Base-by-base conservation (phyloP, 2,797 vertebrate species). In the Dendrocincla fuliginosa region DNA sequence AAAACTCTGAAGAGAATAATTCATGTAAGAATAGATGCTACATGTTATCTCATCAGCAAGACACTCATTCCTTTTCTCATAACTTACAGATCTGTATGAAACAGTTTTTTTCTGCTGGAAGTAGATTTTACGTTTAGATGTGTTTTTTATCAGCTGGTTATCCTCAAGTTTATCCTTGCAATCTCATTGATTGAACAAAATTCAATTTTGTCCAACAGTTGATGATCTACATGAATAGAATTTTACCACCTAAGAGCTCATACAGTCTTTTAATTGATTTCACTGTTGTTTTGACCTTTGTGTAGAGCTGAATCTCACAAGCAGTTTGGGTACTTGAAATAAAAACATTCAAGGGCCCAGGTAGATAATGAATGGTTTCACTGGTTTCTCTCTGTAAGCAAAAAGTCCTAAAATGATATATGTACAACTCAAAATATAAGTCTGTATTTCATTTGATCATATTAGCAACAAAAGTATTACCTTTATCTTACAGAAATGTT, bases 401-500 rank as follows among this genome's bases (percentile, higher is more conserved):
- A n/a, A 28, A 37, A 44, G 77, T 57, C 30, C 10, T 70, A 73
- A 89, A 81, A 47, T 47, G 1, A 39, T 47, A 71, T 39, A 13
- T 37, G 1, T 61, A 47, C 18, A 47, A 74, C 30, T 30, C 28
- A 68, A 65, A 69, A 67, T n/a, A 17, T 6, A 59, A 39, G 12
- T 56, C 30, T 63, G 10, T 83, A 16, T 63, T 91, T 71, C 32
- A 55, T 39, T 64, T 61, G 10, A 65, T 32, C 2, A 2, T 46
- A 42, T 87, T 96, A 96, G 96, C 39, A 52, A 49, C 13, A 35
- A 10, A 86, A 52, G 11, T 52, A 86, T 96, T 90, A 35, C 85
- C 61, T 95, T 97, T 96, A 76, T 96, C 94, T 97, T 97, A 61
- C 98, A 99, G 99, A 99, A 96, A 99, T 99, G 99, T 95, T 99